A percentile compares a stretch with the other conserved stretches of the same genome.
Conservation (phyloP, 2,113 vertebrate species). For the Albula goreensis region DNA sequence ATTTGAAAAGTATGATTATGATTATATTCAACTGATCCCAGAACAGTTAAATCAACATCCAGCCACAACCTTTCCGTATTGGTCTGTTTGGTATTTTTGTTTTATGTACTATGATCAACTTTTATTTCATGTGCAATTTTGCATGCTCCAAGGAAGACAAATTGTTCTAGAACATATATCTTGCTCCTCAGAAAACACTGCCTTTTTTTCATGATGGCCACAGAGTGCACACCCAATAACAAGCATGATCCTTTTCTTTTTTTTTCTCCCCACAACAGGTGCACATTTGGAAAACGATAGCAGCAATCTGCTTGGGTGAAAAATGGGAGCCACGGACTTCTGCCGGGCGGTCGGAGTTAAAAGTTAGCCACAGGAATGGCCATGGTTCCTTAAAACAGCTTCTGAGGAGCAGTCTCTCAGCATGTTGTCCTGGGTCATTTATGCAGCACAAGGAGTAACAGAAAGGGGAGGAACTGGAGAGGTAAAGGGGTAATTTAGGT, state of each 20-base stretch:
- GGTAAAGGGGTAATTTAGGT: constrained; percentile 39
- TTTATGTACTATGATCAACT: no score
- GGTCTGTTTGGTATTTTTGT: no score
- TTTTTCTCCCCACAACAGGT: neutral
- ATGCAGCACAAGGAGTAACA: neutral
- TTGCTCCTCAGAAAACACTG: neutral
- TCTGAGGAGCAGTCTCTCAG: neutral
- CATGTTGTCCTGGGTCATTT: constrained; percentile 2
- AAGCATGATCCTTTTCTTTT: neutral
- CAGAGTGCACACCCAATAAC: neutral
- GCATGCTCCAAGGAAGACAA: no score
- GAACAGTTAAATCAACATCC: no score
- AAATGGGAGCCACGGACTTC: neutral
- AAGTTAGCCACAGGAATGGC: neutral
- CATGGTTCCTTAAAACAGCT: neutral
- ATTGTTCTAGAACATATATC: no score
- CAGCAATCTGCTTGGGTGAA: neutral
- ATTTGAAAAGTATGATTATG: no score
- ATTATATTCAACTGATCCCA: no score
- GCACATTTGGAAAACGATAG: neutral
- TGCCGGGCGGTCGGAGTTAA: neutral
- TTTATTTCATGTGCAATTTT: no score
- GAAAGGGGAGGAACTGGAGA: neutral
- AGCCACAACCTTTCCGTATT: no score
- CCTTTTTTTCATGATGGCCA: neutral